A percentile compares a stretch with the other conserved stretches of the same genome.
These are phyloP conservation scores for Gila orcuttii DNA, from an alignment of 2,113 vertebrate genomes.

Conservation along the genomic window DNA sequence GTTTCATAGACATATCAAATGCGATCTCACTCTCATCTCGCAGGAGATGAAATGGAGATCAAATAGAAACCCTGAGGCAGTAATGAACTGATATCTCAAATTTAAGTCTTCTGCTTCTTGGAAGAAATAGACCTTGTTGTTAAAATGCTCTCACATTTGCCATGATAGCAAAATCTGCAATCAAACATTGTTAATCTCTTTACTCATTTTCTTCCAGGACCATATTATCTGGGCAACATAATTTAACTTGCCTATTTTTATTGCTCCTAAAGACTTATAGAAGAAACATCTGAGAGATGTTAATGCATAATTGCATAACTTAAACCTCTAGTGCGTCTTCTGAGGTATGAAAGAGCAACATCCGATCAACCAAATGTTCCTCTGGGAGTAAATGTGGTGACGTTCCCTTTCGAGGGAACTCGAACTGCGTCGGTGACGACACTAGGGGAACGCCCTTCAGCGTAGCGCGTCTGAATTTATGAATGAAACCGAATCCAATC, in stretches of 20 bases:
- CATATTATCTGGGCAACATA: neutral
- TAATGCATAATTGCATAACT: too few relatives aligned
- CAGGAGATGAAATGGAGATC: neutral
- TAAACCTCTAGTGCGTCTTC: too few relatives aligned
- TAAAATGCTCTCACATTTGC: neutral
- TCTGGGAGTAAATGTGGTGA: too few relatives aligned
- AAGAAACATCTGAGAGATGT: too few relatives aligned
- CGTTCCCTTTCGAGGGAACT: too few relatives aligned
- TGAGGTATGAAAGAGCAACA: too few relatives aligned
- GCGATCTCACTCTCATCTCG: neutral
- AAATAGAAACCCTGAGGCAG: neutral
- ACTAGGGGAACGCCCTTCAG: too few relatives aligned
- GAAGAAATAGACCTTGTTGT: neutral
- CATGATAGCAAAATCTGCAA: neutral
- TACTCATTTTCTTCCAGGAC: neutral
- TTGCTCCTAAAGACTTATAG: neutral
- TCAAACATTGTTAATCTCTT: too few relatives aligned
- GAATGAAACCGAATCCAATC: too few relatives aligned
- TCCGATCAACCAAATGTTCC: too few relatives aligned
- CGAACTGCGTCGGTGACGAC: too few relatives aligned
- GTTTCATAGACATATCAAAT: neutral
- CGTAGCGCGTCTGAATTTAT: too few relatives aligned
- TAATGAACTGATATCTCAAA: neutral
- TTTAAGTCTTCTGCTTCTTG: neutral
- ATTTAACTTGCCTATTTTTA: neutral